Base-by-base conservation (phyloP, 2,888 invertebrate species). In the Marronus borbonicus region DNA sequence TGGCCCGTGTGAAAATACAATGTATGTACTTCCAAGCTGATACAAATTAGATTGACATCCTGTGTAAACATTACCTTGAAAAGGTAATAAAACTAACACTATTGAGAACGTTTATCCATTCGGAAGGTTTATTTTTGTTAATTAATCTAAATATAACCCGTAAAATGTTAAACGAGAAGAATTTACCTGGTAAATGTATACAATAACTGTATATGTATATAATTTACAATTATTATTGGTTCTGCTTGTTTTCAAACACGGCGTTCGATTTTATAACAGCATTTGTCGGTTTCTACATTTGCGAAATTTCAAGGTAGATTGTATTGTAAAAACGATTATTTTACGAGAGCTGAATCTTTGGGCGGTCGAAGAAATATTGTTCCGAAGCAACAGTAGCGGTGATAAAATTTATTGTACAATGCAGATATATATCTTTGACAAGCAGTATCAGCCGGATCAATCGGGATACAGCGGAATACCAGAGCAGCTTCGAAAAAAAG, bases 11-110 rank as follows among this genome's bases (percentile, higher is more conserved):
- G 62, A 31, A 58, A 58, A 62, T 12, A 55, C 55, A 62, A 31
- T 24, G 31, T 31, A 31, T 12, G 62, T 31, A 28, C 31, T 36
- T 62, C 5, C 62, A n/a, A 14, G 31, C 14, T 66, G 44, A 1
- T 20, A 17, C 44, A 44, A 66, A 20, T 66, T 66, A 66, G 20
- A 66, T 12, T 44, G 44, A 49, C 44, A 12, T 14, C 5, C 4
- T 12, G 20, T 20, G 66, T 66, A 66, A 66, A 66, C 66, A 66
- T 66, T 24, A 44, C 44, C 44, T 66, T 44, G 66, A 49, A 66
- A 66, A 24, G 10, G 66, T 20, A 66, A 20, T 66, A 24, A 66
- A 66, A 44, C 44, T 44, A 66, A 64, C 49, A 20, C 49, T 66
- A 66, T 24, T 20, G 44, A 7, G 12, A 49, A 66, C n/a, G 49